phyloP scores from a whole-genome alignment of 2,797 vertebrate genomes.

The Artibeus lituratus region DNA sequence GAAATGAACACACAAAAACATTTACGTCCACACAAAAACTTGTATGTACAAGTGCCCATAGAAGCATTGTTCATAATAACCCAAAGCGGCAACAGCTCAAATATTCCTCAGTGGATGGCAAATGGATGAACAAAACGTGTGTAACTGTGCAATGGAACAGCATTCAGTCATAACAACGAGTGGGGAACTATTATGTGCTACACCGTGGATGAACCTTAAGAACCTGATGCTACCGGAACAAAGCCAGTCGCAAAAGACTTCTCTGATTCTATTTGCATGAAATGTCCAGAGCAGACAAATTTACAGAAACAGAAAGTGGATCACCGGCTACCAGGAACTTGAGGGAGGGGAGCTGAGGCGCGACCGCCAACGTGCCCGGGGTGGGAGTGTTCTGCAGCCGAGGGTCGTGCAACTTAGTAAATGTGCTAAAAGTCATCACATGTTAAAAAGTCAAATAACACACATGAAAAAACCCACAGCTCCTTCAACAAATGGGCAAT shows the following conservation, averaged over 20 bases:
- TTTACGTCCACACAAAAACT: neutral
- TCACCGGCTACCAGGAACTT: neutral
- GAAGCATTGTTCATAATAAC: neutral
- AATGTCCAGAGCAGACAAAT: neutral
- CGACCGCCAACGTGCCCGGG: too few relatives aligned
- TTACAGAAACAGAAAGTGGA: neutral
- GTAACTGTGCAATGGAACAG: neutral
- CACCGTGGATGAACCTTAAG: neutral
- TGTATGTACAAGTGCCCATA: neutral
- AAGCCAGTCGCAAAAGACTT: neutral
- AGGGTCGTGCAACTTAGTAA: neutral
- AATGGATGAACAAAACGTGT: neutral
- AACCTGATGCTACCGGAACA: neutral
- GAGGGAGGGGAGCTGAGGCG: neutral
- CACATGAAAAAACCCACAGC: neutral
- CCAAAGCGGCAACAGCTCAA: neutral
- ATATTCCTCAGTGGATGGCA: neutral
- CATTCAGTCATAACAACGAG: neutral
- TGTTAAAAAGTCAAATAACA: neutral
- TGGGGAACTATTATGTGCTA: too few relatives aligned
- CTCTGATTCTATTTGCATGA: neutral
- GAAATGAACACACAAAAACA: neutral
- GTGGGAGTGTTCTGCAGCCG: neutral
- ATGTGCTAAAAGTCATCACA: neutral
- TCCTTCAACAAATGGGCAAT: neutral